Percentiles rank a stretch among this genome's conserved stretches.
These are phyloP conservation scores for Electrona antarctica DNA, from an alignment of 2,113 vertebrate genomes.

Conservation along the genomic window DNA sequence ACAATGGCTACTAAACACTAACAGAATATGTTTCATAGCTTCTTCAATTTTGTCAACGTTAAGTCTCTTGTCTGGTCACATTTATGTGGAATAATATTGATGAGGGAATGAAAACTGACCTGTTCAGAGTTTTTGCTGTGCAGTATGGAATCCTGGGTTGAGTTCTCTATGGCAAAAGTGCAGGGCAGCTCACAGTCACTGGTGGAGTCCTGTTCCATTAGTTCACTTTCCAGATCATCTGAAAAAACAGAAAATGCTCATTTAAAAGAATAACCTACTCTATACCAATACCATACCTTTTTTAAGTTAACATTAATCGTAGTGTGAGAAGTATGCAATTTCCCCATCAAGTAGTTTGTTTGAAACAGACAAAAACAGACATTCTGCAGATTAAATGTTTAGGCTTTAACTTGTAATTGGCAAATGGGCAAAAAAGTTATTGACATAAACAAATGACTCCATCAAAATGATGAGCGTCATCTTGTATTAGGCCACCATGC, in stretches of 20 bases:
- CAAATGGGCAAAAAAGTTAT: too few relatives aligned
- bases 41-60: background rate
- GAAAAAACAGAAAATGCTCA: slow-evolving; percentile 14
- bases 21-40: background rate
- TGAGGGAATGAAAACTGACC: slow-evolving; percentile 51
- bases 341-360: background rate
- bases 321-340: background rate
- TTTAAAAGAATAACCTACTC: background rate
- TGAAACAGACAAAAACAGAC: too few relatives aligned
- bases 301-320: too few relatives aligned
- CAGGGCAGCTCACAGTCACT: slow-evolving; percentile 68
- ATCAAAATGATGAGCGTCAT: background rate
- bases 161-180: slow-evolving; percentile 77
- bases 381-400: too few relatives aligned
- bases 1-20: background rate
- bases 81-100: background rate
- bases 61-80: background rate
- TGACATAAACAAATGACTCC: background rate
- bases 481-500: slow-evolving; percentile 5
- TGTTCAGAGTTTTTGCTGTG: slow-evolving; percentile 32
- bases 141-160: slow-evolving; percentile 30
- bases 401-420: too few relatives aligned
- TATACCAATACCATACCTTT: too few relatives aligned
- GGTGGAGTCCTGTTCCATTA: slow-evolving; percentile 63
- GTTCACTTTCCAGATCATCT: slow-evolving; percentile 77